These are phyloP conservation scores for Octonoba sinensis DNA, from an alignment of 2,888 invertebrate genomes.

Conservation along the genomic window DNA sequence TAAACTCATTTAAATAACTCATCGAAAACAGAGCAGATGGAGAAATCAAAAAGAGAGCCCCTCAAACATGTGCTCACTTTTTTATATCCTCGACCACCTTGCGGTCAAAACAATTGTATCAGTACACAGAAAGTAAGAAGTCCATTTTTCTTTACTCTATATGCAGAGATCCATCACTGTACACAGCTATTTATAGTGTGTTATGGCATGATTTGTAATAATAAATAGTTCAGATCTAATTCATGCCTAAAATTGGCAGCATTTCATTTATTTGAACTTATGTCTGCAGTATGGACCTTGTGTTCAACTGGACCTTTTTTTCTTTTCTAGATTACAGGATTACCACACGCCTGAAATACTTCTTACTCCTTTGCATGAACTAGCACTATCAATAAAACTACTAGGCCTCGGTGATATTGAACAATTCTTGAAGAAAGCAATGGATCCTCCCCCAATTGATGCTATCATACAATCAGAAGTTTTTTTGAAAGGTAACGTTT, in stretches of 20 bases:
- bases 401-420: constrained; percentile 91
- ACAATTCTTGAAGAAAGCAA: constrained; percentile 90
- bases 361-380: constrained; percentile 94
- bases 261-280: background rate
- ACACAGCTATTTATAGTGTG: too few relatives aligned
- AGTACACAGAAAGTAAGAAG: too few relatives aligned
- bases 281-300: background rate
- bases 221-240: too few relatives aligned
- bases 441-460: constrained; percentile 96
- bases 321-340: constrained; percentile 76
- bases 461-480: constrained; percentile 98
- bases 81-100: too few relatives aligned
- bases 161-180: too few relatives aligned
- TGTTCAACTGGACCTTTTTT: constrained; percentile 69
- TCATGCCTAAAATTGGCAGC: background rate
- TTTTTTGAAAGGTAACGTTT: constrained; percentile 73
- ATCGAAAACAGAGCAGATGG: too few relatives aligned
- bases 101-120: too few relatives aligned
- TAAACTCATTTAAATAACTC: too few relatives aligned
- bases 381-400: constrained; percentile 91
- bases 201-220: too few relatives aligned
- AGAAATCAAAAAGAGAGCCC: too few relatives aligned
- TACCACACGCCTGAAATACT: constrained; percentile 98
- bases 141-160: too few relatives aligned
- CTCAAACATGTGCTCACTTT: too few relatives aligned